Evolutionary conservation across 2,797 vertebrate genomes (phyloP).

Genomic region (Brachyrhaphis roseni): DNA sequence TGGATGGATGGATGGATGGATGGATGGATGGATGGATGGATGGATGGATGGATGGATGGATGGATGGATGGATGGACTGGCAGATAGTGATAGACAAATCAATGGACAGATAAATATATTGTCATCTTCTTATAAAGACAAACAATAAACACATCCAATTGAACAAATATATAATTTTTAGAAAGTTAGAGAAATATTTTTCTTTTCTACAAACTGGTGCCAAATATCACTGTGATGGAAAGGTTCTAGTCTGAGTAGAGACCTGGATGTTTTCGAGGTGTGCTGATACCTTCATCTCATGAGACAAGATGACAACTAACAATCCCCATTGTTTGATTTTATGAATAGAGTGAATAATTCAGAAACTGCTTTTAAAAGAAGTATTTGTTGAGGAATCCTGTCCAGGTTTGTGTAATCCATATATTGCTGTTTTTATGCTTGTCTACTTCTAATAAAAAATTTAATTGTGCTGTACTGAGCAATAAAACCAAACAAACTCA

Average conservation of each 20-base stretch:
- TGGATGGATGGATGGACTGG: background rate
- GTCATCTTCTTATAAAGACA: too few species aligned
- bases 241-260: background rate
- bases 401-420: too few species aligned
- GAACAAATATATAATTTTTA: background rate
- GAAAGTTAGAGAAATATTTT: background rate
- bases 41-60: background rate
- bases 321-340: background rate
- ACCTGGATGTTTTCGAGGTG: background rate
- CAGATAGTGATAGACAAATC: background rate
- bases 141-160: background rate
- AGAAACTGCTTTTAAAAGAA: too few species aligned
- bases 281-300: background rate
- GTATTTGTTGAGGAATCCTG: too few species aligned
- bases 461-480: too few species aligned
- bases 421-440: too few species aligned
- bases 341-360: too few species aligned
- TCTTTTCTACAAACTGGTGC: background rate
- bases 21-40: too few species aligned
- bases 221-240: background rate
- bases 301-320: background rate
- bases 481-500: too few species aligned
- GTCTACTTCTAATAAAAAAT: too few species aligned
- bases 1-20: too few species aligned
- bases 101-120: background rate